Conservation (phyloP, 2,113 vertebrate genomes). For the Callaeas wilsoni region DNA sequence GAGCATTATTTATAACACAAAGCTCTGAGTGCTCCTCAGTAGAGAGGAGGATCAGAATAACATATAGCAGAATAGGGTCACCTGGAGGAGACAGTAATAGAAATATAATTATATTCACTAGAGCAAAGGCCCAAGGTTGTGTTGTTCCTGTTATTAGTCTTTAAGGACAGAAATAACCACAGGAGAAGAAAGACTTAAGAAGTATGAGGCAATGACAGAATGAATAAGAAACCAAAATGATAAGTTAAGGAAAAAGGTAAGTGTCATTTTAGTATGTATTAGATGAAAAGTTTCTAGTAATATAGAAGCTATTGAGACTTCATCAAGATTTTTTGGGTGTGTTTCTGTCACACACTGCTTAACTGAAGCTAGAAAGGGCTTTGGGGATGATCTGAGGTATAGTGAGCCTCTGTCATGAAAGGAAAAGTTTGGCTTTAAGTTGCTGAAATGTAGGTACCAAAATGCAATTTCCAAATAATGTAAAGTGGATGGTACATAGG, state of each 20-base stretch:
- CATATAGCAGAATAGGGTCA: neutral
- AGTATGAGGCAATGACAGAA: neutral
- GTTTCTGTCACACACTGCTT: neutral
- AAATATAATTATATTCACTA: constrained; percentile 10
- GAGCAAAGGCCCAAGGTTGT: constrained; percentile 12
- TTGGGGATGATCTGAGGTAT: neutral
- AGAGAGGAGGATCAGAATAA: constrained; percentile 2
- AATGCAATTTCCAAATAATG: neutral
- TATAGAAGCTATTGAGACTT: neutral
- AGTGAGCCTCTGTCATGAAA: neutral
- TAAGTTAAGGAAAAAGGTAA: neutral
- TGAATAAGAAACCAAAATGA: neutral
- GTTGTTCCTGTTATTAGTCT: neutral
- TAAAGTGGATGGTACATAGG: neutral
- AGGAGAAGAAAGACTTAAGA: neutral
- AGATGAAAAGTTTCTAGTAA: neutral
- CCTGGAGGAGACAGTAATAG: constrained; percentile 10
- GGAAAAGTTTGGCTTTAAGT: neutral
- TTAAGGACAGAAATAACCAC: neutral
- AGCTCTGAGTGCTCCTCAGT: constrained; percentile 16
- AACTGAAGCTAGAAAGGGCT: neutral
- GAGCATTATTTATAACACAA: constrained; percentile 62
- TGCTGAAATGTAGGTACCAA: neutral
- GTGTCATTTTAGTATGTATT: neutral
- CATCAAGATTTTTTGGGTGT: neutral